Base-by-base conservation (phyloP, 2,113 vertebrate species). In the Empidonax traillii region DNA sequence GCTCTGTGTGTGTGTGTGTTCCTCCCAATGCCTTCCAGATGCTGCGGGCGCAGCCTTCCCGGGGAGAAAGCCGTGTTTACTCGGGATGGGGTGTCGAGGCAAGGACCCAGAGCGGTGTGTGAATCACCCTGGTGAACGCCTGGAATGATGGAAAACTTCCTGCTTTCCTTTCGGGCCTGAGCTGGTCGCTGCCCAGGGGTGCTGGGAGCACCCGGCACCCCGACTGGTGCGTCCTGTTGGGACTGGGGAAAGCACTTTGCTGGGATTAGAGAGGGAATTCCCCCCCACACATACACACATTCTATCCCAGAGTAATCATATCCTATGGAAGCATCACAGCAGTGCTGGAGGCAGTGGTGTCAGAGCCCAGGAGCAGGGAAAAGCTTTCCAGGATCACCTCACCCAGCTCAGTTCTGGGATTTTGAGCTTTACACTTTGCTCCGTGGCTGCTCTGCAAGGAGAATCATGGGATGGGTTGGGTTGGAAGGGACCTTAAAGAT, bases 11-110 rank as follows among this genome's bases (percentile, higher is more conserved):
- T 84, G 87, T 93, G 96, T 75, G 95, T 94, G 97, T 97, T 97
- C 95, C 80, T 86, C 78, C 82, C 83, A 23, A 96, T 94, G 96
- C 91, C 93, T 97, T 96, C 97, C 97, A 97, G 96, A 95, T 97
- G 97, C 68, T 63, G 53, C 4, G 43, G 63, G 67, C 3, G 67
- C 37, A n/a, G 83, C 15, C 37, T 89, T 82, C 91, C 87, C 1
- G 6, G 90, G 91, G 63, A 74, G 81, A 65, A 51, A 55, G 63
- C 43, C 1, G 1, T 22, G 37, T 41, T 91, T 51, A 3, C 58
- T 58, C 1, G 1, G 77, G 51, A 84, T 46, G 66, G 92, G 69
- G 18, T 7, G 43, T 2, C 6, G 66, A 59, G 75, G 81, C 44
- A 52, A 28, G 55, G 85, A n/a, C 61, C 67, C 87, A 43, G 81